Evolutionary conservation across 2,888 invertebrate genomes (phyloP).

Genomic region (Meteorus cinctellus): DNA sequence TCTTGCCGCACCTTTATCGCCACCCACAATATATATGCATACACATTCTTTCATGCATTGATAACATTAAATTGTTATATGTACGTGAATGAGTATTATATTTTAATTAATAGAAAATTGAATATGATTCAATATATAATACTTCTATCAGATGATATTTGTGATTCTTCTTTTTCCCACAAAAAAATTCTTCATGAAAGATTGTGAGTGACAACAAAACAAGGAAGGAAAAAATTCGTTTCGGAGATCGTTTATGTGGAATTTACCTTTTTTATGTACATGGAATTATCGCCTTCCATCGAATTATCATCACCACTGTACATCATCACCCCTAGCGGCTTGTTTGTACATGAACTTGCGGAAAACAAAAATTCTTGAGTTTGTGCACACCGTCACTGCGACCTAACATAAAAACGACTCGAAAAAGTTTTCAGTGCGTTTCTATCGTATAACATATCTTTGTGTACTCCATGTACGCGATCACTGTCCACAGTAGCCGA

Average conservation of each 20-base stretch:
- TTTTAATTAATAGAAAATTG: not conserved
- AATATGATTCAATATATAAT: not conserved
- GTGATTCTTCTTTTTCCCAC: no score
- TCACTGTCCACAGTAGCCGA: slow-evolving; percentile 20
- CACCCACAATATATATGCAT: slow-evolving; percentile 24
- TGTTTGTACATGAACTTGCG: not conserved
- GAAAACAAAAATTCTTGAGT: not conserved
- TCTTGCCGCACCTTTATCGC: slow-evolving; percentile 30
- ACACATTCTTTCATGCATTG: not conserved
- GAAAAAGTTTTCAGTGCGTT: not conserved
- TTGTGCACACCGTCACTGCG: not conserved
- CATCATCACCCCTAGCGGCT: not conserved
- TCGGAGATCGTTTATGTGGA: not conserved
- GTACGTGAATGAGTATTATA: not conserved
- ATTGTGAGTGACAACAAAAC: not conserved
- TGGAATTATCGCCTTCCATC: not conserved
- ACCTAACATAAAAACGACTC: not conserved
- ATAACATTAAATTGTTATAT: not conserved
- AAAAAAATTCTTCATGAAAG: not conserved
- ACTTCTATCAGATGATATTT: no score
- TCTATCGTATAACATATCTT: slow-evolving; percentile 2
- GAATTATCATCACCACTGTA: not conserved
- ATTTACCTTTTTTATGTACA: not conserved
- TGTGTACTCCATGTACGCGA: not conserved
- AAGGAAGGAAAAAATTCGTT: not conserved